Evolutionary conservation across 2,888 invertebrate species (phyloP), one percentile per base, ranked within the genome.

Genomic region (Phaedon cochleariae): DNA sequence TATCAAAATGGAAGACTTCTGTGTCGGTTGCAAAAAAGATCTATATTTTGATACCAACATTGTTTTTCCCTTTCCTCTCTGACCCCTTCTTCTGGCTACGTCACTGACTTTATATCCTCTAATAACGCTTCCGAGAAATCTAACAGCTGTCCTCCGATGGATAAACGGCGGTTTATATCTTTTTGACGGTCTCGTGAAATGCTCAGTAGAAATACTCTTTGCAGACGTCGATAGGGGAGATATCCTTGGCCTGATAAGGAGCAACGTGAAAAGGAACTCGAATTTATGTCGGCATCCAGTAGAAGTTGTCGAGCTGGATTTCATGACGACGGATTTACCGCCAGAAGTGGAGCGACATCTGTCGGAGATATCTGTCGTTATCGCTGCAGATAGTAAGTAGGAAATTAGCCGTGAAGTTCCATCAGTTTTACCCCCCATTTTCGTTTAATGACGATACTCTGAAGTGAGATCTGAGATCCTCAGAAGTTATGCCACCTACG

Each of bases 331-430:
- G 5, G 81, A 85, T 48, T 91, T 92, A 86, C 84, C 86, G 41
- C 60, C 79, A 10, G 84, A 86, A 45, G 83, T 94, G 17, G 73
- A 83, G 2, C 79, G 84, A 17, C 87, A 87, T 73, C 84, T 93
- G 62, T 84, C 86, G 64, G 81, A 86, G 18, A 87, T 89, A 2
- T 87, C 90, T 70, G 84, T 93, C 31, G 85, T 95, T 65, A 84
- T 95, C 74, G 94, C 94, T 64, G 95, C 94, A 26, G 95, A 95
- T 87, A 93, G 94, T 93, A 85, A 82, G 85, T 81, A 15, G 41
- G 41, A 41, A 2, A 41, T 41, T n/a, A 15, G 3, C 3, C 26
- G n/a, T n/a, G n/a, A n/a, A n/a, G n/a, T n/a, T n/a, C n/a, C n/a
- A n/a, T n/a, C n/a, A n/a, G n/a, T n/a, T n/a, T n/a, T n/a, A n/a